These are phyloP conservation scores for Tupaia tana DNA, from an alignment of 2,113 vertebrate genomes.

Conservation along the genomic window DNA sequence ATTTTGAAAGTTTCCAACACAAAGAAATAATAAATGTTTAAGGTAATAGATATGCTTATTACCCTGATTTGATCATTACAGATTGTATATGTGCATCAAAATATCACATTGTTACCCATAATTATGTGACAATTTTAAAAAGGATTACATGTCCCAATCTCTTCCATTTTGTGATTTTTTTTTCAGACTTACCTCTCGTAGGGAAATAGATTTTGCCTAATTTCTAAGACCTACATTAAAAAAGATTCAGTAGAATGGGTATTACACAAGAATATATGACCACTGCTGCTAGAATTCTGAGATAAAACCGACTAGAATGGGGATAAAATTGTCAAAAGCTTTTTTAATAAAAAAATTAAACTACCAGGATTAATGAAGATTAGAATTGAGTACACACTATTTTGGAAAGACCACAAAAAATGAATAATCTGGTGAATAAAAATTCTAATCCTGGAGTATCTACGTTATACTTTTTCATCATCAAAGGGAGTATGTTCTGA, in stretches of 20 bases:
- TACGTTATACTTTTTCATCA: background rate
- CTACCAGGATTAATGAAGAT: background rate
- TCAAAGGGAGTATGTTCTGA: background rate
- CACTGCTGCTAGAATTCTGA: background rate
- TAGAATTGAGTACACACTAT: background rate
- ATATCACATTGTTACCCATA: too few relatives aligned
- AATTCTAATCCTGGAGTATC: background rate
- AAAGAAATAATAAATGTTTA: too few relatives aligned
- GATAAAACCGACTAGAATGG: background rate
- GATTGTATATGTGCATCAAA: too few relatives aligned
- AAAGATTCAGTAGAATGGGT: background rate
- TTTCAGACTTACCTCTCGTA: background rate
- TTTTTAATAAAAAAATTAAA: background rate
- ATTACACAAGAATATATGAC: background rate
- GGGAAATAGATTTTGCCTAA: background rate
- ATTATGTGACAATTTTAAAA: too few relatives aligned
- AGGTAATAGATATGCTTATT: too few relatives aligned
- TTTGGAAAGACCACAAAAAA: background rate
- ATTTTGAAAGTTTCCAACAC: too few relatives aligned
- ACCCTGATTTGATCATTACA: too few relatives aligned
- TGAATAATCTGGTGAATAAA: background rate
- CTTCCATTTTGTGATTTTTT: conserved; percentile 32
- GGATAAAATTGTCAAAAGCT: conserved; percentile 27
- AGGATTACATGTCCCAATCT: background rate
- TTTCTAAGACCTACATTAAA: background rate